Percentiles rank a stretch among this genome's conserved stretches.
These are phyloP conservation scores for Pelagia noctiluca DNA, from an alignment of 30 jellyfish, hydroid and myxozoan genomes.

Conservation along the genomic window DNA sequence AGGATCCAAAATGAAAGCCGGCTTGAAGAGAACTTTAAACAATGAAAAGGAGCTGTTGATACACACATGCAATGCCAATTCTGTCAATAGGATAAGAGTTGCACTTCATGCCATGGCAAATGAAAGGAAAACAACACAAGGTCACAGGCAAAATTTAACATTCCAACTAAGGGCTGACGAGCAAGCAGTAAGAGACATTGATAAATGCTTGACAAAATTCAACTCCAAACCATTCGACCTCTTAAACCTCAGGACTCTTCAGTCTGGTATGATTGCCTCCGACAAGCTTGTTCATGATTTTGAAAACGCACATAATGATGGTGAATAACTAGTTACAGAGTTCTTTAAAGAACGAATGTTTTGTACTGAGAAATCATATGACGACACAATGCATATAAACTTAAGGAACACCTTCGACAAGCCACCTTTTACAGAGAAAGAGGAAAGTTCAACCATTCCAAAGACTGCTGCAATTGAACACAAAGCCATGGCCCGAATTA, in stretches of 20 bases:
- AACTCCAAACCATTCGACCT: constrained; percentile 51
- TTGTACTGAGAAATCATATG: constrained; percentile 47
- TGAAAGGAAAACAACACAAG: constrained; percentile 7
- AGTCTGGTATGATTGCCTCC: constrained; percentile 62
- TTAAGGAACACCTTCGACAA: constrained; percentile 47
- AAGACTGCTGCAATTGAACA: constrained; percentile 62
- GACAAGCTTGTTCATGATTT: constrained; percentile 43
- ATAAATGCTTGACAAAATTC: constrained; percentile 24
- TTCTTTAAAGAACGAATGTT: constrained; percentile 44
- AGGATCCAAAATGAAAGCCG: constrained; percentile 54
- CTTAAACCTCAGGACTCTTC: constrained; percentile 54
- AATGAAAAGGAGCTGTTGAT: constrained; percentile 39
- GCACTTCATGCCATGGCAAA: constrained; percentile 60
- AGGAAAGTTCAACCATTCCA: constrained; percentile 29
- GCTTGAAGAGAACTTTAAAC: constrained; percentile 32
- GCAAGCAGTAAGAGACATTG: constrained; percentile 39
- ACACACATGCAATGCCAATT: constrained; percentile 39
- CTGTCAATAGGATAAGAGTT: constrained; percentile 40
- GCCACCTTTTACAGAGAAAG: constrained; percentile 53
- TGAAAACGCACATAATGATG: constrained; percentile 35
- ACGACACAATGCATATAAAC: constrained; percentile 57
- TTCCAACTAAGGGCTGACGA: constrained; percentile 47
- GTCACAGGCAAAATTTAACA: constrained; percentile 37
- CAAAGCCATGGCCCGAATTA: constrained; percentile 48
- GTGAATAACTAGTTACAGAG: constrained; percentile 38